Base-by-base conservation (phyloP, 2,797 vertebrate genomes). In the Alosa sapidissima region DNA sequence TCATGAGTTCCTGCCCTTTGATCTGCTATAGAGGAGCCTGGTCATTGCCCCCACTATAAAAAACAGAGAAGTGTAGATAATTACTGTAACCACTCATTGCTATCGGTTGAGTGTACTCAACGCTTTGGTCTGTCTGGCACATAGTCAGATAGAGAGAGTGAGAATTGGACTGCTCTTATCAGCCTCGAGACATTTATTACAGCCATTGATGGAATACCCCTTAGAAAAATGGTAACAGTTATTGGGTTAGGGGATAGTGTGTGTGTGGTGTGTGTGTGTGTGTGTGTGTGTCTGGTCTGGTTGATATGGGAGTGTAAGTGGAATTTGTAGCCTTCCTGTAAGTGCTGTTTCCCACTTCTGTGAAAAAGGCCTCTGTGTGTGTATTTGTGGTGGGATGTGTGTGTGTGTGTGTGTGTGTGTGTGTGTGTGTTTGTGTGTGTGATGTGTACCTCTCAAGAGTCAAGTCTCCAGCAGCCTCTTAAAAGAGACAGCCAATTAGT, bases 251-350 rank as follows among this genome's bases (percentile, higher is more conserved):
- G 65, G 65, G 33, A 0, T 68, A 28, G 11, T 36, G 13, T 72
- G 16, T 65, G n/a, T 65, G n/a, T 65, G 7, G 82, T 83, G 82
- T 83, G 82, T 58, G 54, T 33, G 0, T 58, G 8, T 83, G 81
- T 84, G 28, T 72, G 58, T 13, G 28, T 68, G 28, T 48, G n/a
- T 68, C 10, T 68, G 62, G 60, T 55, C 16, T 55, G 52, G 52
- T 14, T 16, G 52, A 24, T 62, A 21, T 7, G 58, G 21, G n/a
- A 24, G 58, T 62, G n/a, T 24, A 62, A 62, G n/a, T 62, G 58
- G 58, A 62, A 62, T 24, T 62, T 21, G n/a, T 62, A 62, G 58
- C 58, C 8, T 24, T 62, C 58, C n/a, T 24, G 58, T 62, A 9
- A n/a, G n/a, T 24, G n/a, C 58, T 24, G 3, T 55, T 55, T 55